Percentiles rank a stretch among this genome's conserved stretches.
phyloP scores from a whole-genome alignment of 2,888 invertebrate species.

The Stratiomys singularior region DNA sequence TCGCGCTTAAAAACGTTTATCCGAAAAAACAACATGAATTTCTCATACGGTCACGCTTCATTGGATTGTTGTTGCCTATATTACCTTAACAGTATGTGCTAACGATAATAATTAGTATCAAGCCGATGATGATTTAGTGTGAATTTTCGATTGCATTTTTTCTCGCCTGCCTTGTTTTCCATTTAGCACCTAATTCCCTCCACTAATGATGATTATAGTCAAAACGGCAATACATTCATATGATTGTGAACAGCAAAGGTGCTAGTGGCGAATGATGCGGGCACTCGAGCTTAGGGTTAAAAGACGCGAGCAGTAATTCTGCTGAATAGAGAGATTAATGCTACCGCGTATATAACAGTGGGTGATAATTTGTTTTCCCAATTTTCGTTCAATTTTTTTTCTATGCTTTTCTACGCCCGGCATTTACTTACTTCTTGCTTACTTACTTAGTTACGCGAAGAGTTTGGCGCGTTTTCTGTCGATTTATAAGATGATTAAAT shows the following conservation, averaged over 20 bases:
- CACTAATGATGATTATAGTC: slow-evolving; percentile 7
- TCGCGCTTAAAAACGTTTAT: too few relatives aligned
- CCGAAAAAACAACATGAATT: background rate
- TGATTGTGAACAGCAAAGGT: too few relatives aligned
- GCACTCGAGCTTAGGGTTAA: background rate
- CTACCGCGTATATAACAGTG: background rate
- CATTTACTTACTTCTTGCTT: too few relatives aligned
- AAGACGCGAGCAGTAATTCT: background rate
- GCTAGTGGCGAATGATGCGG: too few relatives aligned
- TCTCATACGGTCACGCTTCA: slow-evolving; percentile 3
- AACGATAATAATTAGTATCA: slow-evolving; percentile 26
- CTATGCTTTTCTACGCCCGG: too few relatives aligned
- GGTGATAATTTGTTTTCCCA: slow-evolving; percentile 11
- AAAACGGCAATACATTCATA: background rate
- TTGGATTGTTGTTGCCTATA: slow-evolving; percentile 1
- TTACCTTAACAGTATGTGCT: slow-evolving; percentile 5
- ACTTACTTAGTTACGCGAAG: too few relatives aligned
- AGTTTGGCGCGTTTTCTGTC: background rate
- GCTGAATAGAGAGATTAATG: background rate
- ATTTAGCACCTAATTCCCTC: slow-evolving; percentile 15
- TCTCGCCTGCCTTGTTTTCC: slow-evolving; percentile 23
- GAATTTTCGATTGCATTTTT: slow-evolving; percentile 21
- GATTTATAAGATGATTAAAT: background rate
- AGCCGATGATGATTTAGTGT: slow-evolving; percentile 23
- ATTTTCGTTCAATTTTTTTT: background rate